These are phyloP conservation scores for Enteromius paludinosus DNA, from an alignment of 2,797 vertebrate species.

Conservation along the genomic window DNA sequence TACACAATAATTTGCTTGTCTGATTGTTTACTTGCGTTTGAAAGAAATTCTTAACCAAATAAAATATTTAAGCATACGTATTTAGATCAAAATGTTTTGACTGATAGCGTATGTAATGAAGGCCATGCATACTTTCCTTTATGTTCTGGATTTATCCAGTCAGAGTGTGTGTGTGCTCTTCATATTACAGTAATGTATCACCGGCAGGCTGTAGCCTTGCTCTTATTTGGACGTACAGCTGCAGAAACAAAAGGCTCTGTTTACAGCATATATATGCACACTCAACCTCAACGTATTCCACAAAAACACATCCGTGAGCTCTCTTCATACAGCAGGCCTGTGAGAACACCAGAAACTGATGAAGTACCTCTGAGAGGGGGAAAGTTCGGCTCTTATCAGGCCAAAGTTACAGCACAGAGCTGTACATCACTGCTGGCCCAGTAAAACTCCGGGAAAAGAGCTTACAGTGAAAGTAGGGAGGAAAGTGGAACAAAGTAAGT, in stretches of 20 bases:
- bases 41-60: background rate
- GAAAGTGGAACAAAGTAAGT: constrained; percentile 50
- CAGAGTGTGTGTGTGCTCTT: background rate
- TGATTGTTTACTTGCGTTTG: background rate
- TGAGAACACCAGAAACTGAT: background rate
- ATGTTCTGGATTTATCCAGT: background rate
- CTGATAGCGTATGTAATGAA: background rate
- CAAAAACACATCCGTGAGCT: background rate
- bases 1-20: background rate
- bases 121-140: background rate
- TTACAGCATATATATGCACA: background rate
- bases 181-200: constrained; percentile 14
- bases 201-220: background rate
- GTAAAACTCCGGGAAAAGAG: constrained; percentile 41
- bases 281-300: background rate
- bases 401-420: constrained; percentile 3
- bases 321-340: background rate
- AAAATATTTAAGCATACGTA: background rate
- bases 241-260: constrained; percentile 26
- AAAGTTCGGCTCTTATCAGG: background rate
- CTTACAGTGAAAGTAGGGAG: constrained; percentile 28
- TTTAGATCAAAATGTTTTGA: background rate
- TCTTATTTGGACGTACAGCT: constrained; percentile 27
- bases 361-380: background rate
- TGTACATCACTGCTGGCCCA: constrained; percentile 39